Evolutionary conservation across 1,140 invertebrate species (phyloP).

Genomic region (Drosophila truncata): DNA sequence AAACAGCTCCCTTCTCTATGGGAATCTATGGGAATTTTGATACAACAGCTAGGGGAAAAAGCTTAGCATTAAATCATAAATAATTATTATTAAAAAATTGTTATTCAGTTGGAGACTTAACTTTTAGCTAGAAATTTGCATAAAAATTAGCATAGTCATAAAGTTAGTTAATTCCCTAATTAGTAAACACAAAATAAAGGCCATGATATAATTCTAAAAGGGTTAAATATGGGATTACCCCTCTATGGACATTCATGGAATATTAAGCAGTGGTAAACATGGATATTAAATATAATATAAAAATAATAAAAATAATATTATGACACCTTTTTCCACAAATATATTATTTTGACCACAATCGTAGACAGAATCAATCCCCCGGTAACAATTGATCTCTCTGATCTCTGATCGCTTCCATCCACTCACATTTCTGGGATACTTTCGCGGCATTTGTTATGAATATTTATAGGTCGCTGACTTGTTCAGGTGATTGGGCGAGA

Average conservation of each 20-base stretch:
- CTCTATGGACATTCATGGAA: not conserved
- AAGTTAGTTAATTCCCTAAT: not conserved
- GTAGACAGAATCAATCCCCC: constrained; percentile 7
- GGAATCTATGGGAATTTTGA: not conserved
- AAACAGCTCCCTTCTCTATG: not conserved
- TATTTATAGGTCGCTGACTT: constrained; percentile 55
- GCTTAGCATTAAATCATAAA: not conserved
- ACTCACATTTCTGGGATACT: constrained; percentile 40
- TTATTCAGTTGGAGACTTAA: not conserved
- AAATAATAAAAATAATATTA: no score
- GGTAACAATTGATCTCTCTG: constrained; percentile 32
- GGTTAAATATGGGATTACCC: not conserved
- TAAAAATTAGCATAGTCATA: not conserved
- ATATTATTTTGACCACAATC: constrained; percentile 21
- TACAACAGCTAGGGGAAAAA: not conserved
- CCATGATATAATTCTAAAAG: not conserved
- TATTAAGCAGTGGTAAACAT: not conserved
- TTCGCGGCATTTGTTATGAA: constrained; percentile 44
- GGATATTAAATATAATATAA: not conserved
- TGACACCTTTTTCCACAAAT: not conserved
- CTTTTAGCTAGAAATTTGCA: not conserved
- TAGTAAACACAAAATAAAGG: not conserved
- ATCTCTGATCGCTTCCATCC: constrained; percentile 25
- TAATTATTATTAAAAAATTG: not conserved
- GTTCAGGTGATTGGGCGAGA: constrained; percentile 35